Evolutionary conservation across 2,113 vertebrate genomes (phyloP).

Genomic region (Amblyopsis rosae): DNA sequence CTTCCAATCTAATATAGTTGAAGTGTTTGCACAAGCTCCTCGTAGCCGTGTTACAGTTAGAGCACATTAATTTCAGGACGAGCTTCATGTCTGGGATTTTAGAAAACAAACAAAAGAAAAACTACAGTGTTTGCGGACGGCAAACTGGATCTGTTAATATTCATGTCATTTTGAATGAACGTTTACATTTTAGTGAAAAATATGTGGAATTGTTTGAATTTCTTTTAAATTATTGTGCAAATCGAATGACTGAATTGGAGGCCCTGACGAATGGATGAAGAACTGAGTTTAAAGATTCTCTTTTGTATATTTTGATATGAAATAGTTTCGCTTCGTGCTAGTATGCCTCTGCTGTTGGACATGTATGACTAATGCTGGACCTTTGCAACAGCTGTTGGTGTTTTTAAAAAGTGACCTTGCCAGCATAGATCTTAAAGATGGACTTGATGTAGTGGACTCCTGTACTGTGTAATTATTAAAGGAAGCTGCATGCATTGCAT

Average conservation of each 20-base stretch:
- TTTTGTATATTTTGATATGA: constrained; percentile 65
- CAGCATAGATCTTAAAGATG: constrained; percentile 9
- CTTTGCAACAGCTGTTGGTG: constrained; percentile 48
- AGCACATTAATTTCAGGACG: constrained; percentile 38
- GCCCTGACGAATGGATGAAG: constrained; percentile 34
- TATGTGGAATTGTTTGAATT: constrained; percentile 27
- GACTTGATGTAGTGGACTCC: constrained; percentile 18
- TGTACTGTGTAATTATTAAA: not conserved
- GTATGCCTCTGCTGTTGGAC: constrained; percentile 48
- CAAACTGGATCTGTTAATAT: constrained; percentile 29
- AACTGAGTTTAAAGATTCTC: constrained; percentile 23
- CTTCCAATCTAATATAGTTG: constrained; percentile 34
- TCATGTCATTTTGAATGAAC: constrained; percentile 52
- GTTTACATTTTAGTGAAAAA: constrained; percentile 67
- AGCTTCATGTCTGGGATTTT: constrained; percentile 28
- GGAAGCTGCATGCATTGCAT: not conserved
- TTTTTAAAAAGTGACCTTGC: constrained; percentile 63
- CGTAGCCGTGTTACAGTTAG: constrained; percentile 33
- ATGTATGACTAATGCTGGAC: constrained; percentile 57
- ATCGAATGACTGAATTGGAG: constrained; percentile 33
- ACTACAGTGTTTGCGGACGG: constrained; percentile 52
- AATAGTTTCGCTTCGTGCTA: constrained; percentile 61
- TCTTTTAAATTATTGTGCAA: constrained; percentile 61
- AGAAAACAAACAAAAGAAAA: constrained; percentile 5
- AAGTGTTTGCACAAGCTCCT: constrained; percentile 50